Base-by-base conservation (phyloP, 30 jellyfish, hydroid and myxozoan genomes). In the Aurelia aurita region DNA sequence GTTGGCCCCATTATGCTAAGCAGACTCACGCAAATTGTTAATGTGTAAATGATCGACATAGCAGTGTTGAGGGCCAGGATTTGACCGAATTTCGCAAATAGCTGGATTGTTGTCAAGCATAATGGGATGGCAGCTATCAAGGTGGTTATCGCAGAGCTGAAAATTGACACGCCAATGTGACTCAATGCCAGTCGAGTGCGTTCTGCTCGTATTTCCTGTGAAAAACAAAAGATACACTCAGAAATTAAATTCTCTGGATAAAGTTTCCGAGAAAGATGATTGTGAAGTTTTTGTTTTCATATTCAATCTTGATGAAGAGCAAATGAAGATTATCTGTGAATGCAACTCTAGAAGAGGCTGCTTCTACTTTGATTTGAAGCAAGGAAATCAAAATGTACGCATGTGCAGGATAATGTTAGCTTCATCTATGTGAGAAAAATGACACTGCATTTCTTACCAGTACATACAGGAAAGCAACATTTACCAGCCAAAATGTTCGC, bases 121-220 rank as follows among this genome's bases (percentile, higher is more conserved):
- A 85, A 43, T 18, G 95, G 95, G 32, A 85, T 85, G 2, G 95
- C 88, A n/a, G 95, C 95, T 0, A 75, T 72, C 72, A 85, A 72
- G 9, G 95, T 85, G 12, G 95, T 85, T 5, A 85, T 27, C 0
- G 95, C 95, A 16, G 95, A 85, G 45, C 95, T 85, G 79, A 85
- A 85, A 27, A 85, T 85, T 46, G 95, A 85, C 1, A 85, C 95
- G 23, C 95, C 95, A 25, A 85, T 85, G 62, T 85, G 95, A 51
- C 58, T 73, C 15, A 85, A 39, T 18, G 95, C 95, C 80, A 75
- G 73, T 21, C 84, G 45, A 3, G 84, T 64, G 57, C 82, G 88
- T 65, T 85, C 83, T 25, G 25, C 59, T n/a, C 95, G 87, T 23
- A 78, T 31, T 11, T 85, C 95, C 95, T 85, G 65, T 5, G 44